Conservation (phyloP, 2,797 vertebrate species). For the Nasua narica region DNA sequence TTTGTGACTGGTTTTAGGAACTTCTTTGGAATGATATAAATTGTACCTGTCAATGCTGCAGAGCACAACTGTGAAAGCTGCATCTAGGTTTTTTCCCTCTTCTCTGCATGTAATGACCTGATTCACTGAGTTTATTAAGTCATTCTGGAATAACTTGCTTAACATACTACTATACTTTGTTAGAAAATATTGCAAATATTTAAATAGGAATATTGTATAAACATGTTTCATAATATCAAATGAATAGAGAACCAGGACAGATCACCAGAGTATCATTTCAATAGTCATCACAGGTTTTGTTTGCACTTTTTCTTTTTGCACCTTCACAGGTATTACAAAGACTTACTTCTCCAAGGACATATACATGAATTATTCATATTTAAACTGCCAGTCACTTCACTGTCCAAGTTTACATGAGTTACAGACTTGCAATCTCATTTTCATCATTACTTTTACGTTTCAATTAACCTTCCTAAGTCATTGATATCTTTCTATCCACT, state of each 20-base stretch:
- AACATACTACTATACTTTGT: not conserved
- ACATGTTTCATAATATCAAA: not conserved
- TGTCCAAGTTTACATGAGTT: not conserved
- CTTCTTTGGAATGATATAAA: not conserved
- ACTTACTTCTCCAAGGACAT: not conserved
- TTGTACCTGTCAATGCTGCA: not conserved
- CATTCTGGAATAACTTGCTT: not conserved
- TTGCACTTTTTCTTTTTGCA: not conserved
- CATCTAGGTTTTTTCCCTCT: not conserved
- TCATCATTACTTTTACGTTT: not conserved
- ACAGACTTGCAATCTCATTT: not conserved
- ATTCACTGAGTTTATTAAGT: not conserved
- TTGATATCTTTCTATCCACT: not conserved
- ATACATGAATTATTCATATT: not conserved
- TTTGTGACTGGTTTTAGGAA: not conserved
- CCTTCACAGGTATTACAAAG: not conserved
- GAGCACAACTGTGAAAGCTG: not conserved
- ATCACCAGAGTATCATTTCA: not conserved
- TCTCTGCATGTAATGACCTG: not conserved
- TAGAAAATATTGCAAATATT: not conserved
- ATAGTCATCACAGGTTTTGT: not conserved
- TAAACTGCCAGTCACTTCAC: not conserved
- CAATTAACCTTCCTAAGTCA: not conserved
- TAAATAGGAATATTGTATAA: not conserved
- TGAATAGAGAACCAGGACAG: not conserved